Evolutionary conservation across 2,888 invertebrate species (phyloP).

Genomic region (Eupithecia centaureata): DNA sequence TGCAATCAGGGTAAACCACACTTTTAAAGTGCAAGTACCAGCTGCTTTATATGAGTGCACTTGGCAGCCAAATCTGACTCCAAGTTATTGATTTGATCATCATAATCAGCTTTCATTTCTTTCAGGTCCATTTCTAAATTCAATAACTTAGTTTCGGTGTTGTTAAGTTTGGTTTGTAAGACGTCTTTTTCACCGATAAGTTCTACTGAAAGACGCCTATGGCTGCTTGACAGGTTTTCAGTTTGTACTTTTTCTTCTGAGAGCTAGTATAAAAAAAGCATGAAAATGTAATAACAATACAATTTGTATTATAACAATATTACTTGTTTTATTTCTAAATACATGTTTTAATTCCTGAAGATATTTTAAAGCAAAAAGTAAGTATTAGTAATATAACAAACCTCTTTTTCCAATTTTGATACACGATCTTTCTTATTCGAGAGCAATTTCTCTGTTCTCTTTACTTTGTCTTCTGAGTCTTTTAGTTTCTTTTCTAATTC

Average conservation of each 20-base stretch:
- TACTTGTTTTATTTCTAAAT: no score
- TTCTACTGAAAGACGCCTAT: constrained; percentile 74
- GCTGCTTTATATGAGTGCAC: constrained; percentile 85
- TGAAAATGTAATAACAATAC: no score
- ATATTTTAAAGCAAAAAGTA: no score
- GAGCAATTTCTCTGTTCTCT: constrained; percentile 83
- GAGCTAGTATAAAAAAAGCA: constrained; percentile 61
- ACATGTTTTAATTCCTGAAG: no score
- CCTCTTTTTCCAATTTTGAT: constrained; percentile 85
- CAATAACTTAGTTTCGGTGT: constrained; percentile 76
- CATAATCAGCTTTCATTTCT: constrained; percentile 82
- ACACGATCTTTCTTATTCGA: constrained; percentile 83
- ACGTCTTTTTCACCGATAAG: constrained; percentile 77
- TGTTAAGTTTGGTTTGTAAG: constrained; percentile 73
- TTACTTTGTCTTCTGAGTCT: constrained; percentile 87
- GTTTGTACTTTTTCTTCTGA: constrained; percentile 78
- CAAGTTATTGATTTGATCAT: constrained; percentile 84
- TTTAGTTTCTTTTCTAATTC: constrained; percentile 88
- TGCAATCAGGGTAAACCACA: constrained; percentile 29
- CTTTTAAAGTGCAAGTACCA: constrained; percentile 71
- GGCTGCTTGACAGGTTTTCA: constrained; percentile 65
- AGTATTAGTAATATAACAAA: constrained; percentile 55
- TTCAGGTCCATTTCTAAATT: constrained; percentile 79
- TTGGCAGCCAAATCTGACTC: constrained; percentile 85
- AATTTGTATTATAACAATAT: no score